Base-by-base conservation (phyloP, 2,113 vertebrate species). In the Lasiurus cinereus region DNA sequence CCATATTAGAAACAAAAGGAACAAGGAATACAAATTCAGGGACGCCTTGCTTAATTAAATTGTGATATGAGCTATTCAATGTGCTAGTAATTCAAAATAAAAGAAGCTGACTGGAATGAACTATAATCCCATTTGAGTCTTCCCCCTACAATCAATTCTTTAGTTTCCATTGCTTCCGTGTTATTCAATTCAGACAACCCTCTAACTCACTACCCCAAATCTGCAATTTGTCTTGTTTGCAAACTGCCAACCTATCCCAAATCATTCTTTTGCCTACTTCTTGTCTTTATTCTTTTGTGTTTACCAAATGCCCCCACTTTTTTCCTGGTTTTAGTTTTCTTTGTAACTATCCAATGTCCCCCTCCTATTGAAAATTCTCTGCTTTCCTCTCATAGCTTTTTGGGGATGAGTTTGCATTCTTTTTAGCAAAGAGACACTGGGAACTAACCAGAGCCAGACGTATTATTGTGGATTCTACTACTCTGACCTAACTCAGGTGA, bases 401-500 rank as follows among this genome's bases (percentile, higher is more conserved):
- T 93, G 88, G 73, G 31, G 74, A 69, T 52, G 59, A 90, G 31
- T 56, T 66, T 69, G 39, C 66, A 64, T 92, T 91, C 52, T 70
- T 86, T 86, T 83, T 15, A 93, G 46, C 85, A 87, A 91, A 91
- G 67, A 88, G n/a, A 73, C 36, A 8, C 31, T 67, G 43, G 43
- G n/a, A 92, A 79, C 46, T 77, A 73, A 64, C 8, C 48, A 80
- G 21, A 97, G 72, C 39, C 76, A 93, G 76, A 82, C 8, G 46
- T 82, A 64, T 92, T 85, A 76, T 92, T 94, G 93, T 87, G 73
- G 46, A 77, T 46, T n/a, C 54, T 27, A 9, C 33, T 94, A 59
- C 93, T 69, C 78, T 91, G 77, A 79, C 84, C 85, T 79, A 29
- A 12, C 80, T 85, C 52, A 67, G 88, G 90, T 96, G 84, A 88